Conservation (phyloP, 2,113 vertebrate species). For the Sakesphorus luctuosus region DNA sequence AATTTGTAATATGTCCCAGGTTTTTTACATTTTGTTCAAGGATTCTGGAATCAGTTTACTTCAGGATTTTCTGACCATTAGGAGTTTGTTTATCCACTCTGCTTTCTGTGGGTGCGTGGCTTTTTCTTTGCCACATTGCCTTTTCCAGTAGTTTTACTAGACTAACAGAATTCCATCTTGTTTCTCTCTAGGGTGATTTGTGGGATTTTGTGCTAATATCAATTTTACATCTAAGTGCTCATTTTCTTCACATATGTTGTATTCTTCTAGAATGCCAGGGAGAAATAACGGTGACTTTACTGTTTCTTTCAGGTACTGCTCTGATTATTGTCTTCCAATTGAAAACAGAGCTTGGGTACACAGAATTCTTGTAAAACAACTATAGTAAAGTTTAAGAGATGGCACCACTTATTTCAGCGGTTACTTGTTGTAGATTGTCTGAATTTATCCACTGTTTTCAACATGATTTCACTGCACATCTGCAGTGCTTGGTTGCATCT, state of each 20-base stretch:
- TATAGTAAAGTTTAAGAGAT: neutral
- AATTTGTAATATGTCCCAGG: neutral
- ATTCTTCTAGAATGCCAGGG: neutral
- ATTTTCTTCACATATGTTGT: neutral
- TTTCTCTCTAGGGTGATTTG: neutral
- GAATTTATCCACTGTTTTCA: slow-evolving; percentile 22
- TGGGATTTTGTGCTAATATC: neutral
- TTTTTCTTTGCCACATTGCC: neutral
- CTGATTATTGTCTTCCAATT: neutral
- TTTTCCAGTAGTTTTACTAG: neutral
- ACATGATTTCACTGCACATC: slow-evolving; percentile 55
- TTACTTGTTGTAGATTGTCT: slow-evolving; percentile 12
- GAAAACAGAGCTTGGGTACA: neutral
- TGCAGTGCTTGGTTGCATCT: slow-evolving; percentile 50
- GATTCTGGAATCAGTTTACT: neutral
- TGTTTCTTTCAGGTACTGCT: neutral
- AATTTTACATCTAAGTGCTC: neutral
- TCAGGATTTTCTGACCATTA: neutral
- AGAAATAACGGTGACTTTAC: neutral
- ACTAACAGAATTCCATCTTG: neutral
- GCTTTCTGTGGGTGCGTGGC: neutral
- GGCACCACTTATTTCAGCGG: neutral
- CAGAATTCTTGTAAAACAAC: neutral
- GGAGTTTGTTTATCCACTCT: neutral
- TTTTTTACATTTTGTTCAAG: neutral